These are phyloP conservation scores for Anoplius nigerrimus DNA, from an alignment of 2,888 invertebrate species.

Conservation along the genomic window DNA sequence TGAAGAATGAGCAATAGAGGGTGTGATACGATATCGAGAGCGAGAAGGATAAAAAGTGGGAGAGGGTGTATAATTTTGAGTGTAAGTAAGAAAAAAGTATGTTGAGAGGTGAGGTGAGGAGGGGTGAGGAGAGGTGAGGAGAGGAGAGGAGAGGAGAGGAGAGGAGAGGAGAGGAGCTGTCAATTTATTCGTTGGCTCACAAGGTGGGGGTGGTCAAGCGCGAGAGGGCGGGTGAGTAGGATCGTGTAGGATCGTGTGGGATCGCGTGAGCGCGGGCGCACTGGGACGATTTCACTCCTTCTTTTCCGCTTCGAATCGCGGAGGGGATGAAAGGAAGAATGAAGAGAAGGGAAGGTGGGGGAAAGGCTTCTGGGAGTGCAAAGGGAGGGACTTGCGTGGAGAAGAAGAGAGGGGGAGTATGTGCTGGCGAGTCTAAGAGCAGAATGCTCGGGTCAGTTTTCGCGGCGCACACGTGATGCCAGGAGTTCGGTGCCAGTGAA, in stretches of 20 bases:
- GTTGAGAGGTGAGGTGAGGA: no score
- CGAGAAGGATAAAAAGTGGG: no score
- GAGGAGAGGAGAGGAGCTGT: background rate
- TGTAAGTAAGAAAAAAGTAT: no score
- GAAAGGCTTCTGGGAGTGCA: background rate
- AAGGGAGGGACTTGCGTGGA: conserved; percentile 10
- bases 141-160: no score
- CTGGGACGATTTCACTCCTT: no score
- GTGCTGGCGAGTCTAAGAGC: conserved; percentile 19
- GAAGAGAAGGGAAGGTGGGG: conserved; percentile 22
- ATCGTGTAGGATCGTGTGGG: no score
- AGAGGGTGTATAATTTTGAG: no score
- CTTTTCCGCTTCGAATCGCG: background rate
- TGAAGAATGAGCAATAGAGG: no score
- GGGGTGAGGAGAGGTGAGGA: no score
- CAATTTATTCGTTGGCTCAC: no score
- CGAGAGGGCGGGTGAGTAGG: background rate
- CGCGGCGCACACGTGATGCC: conserved; percentile 61
- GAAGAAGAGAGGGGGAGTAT: conserved; percentile 10
- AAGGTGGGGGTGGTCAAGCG: background rate
- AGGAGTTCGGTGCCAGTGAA: conserved; percentile 20
- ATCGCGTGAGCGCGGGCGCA: background rate
- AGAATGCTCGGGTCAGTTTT: conserved; percentile 57
- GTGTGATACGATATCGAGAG: no score
- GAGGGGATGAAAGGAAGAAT: conserved; percentile 14